Evolutionary conservation across 2,113 vertebrate genomes (phyloP).

Genomic region (Lynx canadensis): DNA sequence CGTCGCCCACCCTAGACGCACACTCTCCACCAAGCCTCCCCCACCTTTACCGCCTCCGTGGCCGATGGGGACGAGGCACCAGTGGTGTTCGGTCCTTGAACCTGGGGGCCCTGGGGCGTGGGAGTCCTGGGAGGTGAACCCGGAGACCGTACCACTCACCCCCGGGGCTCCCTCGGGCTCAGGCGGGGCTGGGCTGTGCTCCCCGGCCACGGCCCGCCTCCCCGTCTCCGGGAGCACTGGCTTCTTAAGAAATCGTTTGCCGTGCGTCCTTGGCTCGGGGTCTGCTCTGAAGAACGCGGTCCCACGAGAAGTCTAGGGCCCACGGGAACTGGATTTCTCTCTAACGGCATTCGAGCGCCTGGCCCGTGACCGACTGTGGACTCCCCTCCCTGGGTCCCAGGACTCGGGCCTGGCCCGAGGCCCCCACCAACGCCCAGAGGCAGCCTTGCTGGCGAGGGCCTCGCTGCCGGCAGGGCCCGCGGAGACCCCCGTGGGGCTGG

Average conservation of each 20-base stretch:
- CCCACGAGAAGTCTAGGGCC: accelerated
- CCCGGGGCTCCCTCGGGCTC: accelerated
- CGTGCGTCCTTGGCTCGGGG: accelerated
- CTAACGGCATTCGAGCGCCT: accelerated
- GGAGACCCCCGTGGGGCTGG: no score
- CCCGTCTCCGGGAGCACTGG: accelerated
- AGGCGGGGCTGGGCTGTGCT: not conserved
- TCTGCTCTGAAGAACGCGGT: not conserved
- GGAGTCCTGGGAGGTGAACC: accelerated
- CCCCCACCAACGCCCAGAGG: accelerated
- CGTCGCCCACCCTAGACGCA: accelerated
- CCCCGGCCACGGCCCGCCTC: accelerated
- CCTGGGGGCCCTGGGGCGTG: accelerated
- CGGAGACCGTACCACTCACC: accelerated
- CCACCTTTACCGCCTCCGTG: no score
- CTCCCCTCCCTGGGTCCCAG: accelerated
- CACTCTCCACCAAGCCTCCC: accelerated
- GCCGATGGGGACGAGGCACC: accelerated
- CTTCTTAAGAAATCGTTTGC: not conserved
- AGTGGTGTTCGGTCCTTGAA: accelerated
- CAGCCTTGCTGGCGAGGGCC: accelerated
- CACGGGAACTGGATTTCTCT: accelerated
- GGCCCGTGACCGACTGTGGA: accelerated
- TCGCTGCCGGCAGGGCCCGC: accelerated
- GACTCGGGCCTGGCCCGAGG: no score